Base-by-base conservation (phyloP, 2,888 invertebrate genomes). In the Liodrosophila aerea region DNA sequence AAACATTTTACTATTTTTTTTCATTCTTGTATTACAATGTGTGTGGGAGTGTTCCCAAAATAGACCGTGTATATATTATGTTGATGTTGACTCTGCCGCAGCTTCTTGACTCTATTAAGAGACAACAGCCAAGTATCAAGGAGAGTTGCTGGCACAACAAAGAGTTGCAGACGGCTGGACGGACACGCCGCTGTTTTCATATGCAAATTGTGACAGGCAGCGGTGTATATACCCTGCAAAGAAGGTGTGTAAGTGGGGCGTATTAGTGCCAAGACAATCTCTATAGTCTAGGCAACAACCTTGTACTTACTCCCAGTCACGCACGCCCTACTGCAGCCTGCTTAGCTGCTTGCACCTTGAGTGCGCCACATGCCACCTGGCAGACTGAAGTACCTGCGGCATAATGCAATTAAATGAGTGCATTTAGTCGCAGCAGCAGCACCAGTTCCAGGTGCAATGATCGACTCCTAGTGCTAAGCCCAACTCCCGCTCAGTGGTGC, bases 361-460 rank as follows among this genome's bases (percentile, higher is more conserved):
- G 73, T 47, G 49, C 41, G 50, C 59, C 45, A 54, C 36, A 34
- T 64, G 60, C 54, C 52, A 64, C 56, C 56, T 47, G 57, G 51
- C 43, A 46, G 29, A 7, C 34, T 41, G 68, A 30, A 81, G 68
- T 31, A 64, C 82, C 82, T 77, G 82, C 69, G 85, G 82, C 82
- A 86, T 86, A 82, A 82, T 82, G 86, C 82, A 82, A 82, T 82
- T 82, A 86, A 84, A 82, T 73, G 86, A 86, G 71, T 81, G 77
- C 82, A 82, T 77, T 73, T 70, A 81, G 84, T 49, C 54, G 54
- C 33, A 47, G 63, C 52, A 39, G 34, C 9, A 37, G 11, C 39
- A 4, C 9, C 12, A 15, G 4, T 11, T 27, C 15, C 57, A 63
- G 76, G 71, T 65, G 73, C 65, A 73, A 75, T 64, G 83, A 78